These are phyloP conservation scores for Isichthys henryi DNA, from an alignment of 2,113 vertebrate species.

Conservation along the genomic window DNA sequence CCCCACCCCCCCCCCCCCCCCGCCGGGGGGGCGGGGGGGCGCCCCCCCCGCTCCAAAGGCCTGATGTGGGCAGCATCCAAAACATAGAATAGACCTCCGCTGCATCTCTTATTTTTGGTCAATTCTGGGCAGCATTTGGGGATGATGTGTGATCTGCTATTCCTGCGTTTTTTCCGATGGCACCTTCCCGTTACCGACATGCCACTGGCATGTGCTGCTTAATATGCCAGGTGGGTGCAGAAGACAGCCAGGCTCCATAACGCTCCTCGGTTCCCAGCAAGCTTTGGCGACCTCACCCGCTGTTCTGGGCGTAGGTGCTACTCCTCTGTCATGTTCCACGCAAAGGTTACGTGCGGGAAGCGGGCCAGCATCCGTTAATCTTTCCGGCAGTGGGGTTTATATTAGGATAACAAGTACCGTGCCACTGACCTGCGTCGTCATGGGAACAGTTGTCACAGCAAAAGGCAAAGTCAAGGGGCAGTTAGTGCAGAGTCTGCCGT, in stretches of 20 bases:
- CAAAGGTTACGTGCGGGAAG: conserved; percentile 53
- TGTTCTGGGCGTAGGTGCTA: conserved; percentile 45
- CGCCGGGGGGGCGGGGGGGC: no score
- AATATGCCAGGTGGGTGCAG: not conserved
- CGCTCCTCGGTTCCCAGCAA: conserved; percentile 24
- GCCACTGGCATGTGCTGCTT: not conserved
- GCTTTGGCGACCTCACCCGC: conserved; percentile 38
- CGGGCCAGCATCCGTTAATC: conserved; percentile 42
- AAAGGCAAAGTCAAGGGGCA: conserved; percentile 51
- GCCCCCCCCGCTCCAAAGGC: no score
- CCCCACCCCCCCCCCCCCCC: no score
- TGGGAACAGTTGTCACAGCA: conserved; percentile 53
- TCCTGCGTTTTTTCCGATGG: no score
- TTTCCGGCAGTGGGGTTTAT: conserved; percentile 52
- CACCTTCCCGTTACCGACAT: not conserved
- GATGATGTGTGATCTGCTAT: not conserved
- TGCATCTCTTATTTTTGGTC: not conserved
- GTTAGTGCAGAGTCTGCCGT: conserved; percentile 43
- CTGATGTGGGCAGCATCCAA: not conserved
- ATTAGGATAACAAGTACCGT: conserved; percentile 58
- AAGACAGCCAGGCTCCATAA: conserved; percentile 2
- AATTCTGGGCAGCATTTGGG: not conserved
- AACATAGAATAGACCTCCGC: not conserved
- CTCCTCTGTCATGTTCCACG: conserved; percentile 49
- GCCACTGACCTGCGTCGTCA: conserved; percentile 52